These are phyloP conservation scores for Nylanderia fulva DNA, from an alignment of 1,140 invertebrate genomes.

Conservation along the genomic window DNA sequence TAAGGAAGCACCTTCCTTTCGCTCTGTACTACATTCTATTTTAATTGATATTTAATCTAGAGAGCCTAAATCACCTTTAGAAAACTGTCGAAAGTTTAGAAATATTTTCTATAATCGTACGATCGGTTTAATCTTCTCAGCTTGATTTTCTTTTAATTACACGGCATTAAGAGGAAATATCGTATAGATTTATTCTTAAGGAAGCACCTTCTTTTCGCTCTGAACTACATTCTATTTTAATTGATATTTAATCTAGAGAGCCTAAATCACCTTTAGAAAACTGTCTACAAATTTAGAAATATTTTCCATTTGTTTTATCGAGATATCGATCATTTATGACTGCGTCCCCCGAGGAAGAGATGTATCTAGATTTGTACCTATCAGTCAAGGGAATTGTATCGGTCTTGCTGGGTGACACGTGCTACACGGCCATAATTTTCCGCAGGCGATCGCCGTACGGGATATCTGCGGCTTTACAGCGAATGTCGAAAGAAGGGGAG, in stretches of 20 bases:
- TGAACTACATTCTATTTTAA: no score
- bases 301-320: neutral
- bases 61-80: no score
- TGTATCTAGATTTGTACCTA: slow-evolving; percentile 28
- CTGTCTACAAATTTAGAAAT: neutral
- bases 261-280: neutral
- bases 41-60: no score
- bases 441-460: slow-evolving; percentile 31
- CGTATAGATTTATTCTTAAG: neutral
- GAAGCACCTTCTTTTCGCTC: no score
- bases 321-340: slow-evolving; percentile 24
- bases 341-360: neutral
- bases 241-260: neutral
- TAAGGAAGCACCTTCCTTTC: no score
- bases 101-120: neutral
- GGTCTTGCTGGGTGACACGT: neutral
- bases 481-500: neutral
- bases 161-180: neutral
- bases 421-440: slow-evolving; percentile 45
- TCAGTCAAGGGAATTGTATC: slow-evolving; percentile 14
- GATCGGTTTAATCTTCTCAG: neutral
- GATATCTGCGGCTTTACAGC: slow-evolving; percentile 28
- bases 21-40: no score
- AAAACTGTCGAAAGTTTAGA: no score
- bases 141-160: neutral